phyloP scores from a whole-genome alignment of 2,888 invertebrate species.

The Acleris emargana region DNA sequence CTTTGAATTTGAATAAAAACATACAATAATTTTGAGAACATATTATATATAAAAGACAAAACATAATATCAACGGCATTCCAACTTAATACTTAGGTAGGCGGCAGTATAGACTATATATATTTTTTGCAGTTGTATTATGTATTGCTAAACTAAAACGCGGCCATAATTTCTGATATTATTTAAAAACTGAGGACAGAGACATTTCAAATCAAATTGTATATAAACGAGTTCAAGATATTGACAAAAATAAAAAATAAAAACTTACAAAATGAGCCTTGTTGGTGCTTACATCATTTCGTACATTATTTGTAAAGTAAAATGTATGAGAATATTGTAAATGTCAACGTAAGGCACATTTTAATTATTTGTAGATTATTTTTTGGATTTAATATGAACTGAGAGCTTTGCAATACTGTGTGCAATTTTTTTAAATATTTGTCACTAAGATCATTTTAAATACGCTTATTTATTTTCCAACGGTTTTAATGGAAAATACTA shows the following conservation, averaged over 20 bases:
- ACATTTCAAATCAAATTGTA: constrained; percentile 18
- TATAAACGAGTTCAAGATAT: neutral
- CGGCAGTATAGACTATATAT: constrained; percentile 53
- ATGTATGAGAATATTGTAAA: neutral
- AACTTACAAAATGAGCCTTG: neutral
- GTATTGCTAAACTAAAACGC: constrained; percentile 58
- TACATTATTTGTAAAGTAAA: constrained; percentile 2
- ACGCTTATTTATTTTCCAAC: too few species aligned
- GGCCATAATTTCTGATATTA: constrained; percentile 63
- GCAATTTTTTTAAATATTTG: neutral
- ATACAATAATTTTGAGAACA: neutral
- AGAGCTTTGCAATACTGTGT: neutral
- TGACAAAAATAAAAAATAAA: neutral
- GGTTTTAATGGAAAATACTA: too few species aligned
- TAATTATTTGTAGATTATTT: neutral
- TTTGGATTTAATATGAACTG: neutral
- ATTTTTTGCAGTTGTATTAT: constrained; percentile 75
- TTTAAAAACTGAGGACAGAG: constrained; percentile 32
- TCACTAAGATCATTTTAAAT: neutral
- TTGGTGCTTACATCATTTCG: neutral
- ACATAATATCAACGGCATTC: constrained; percentile 20
- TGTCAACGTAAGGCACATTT: neutral
- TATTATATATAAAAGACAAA: neutral
- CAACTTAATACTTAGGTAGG: constrained; percentile 32
- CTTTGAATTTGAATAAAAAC: neutral